Conservation (phyloP, 2,797 vertebrate species). For the Setipinna tenuifilis region DNA sequence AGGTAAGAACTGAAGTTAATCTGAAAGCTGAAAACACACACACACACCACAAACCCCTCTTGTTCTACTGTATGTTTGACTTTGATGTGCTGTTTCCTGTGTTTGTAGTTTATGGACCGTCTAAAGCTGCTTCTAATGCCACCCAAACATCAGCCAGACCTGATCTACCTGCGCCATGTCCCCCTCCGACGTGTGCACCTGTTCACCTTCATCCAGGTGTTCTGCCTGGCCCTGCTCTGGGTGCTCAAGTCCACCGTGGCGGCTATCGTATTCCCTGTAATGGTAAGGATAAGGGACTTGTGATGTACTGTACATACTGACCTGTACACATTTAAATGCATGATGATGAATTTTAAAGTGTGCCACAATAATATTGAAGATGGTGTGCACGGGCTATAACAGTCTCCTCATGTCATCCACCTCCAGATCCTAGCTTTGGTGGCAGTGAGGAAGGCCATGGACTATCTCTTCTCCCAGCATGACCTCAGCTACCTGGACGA, state of each 20-base stretch:
- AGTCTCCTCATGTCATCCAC: conserved; percentile 33
- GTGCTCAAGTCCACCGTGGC: conserved; percentile 97
- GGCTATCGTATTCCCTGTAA: conserved; percentile 96
- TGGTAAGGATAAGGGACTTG: conserved; percentile 78
- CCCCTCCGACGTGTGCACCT: conserved; percentile 93
- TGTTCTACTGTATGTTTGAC: background rate
- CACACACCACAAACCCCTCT: background rate
- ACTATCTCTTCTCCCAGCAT: conserved; percentile 96
- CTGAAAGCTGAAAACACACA: background rate
- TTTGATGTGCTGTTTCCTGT: background rate
- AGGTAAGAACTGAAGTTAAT: conserved; percentile 78
- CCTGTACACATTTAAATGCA: background rate
- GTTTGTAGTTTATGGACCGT: conserved; percentile 93
- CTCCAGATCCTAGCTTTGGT: conserved; percentile 92
- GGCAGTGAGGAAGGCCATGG: conserved; percentile 96
- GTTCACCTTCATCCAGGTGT: conserved; percentile 93
- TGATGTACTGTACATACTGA: background rate
- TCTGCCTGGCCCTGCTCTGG: conserved; percentile 95
- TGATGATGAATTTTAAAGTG: too few species aligned
- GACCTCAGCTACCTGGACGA: conserved; percentile 97
- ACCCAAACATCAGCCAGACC: conserved; percentile 96
- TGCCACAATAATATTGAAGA: too few species aligned
- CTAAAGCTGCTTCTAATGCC: conserved; percentile 96
- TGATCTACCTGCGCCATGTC: conserved; percentile 97
- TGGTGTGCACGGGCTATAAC: background rate